phyloP scores from a whole-genome alignment of 2,797 vertebrate genomes.

The Benthosema pterotum region DNA sequence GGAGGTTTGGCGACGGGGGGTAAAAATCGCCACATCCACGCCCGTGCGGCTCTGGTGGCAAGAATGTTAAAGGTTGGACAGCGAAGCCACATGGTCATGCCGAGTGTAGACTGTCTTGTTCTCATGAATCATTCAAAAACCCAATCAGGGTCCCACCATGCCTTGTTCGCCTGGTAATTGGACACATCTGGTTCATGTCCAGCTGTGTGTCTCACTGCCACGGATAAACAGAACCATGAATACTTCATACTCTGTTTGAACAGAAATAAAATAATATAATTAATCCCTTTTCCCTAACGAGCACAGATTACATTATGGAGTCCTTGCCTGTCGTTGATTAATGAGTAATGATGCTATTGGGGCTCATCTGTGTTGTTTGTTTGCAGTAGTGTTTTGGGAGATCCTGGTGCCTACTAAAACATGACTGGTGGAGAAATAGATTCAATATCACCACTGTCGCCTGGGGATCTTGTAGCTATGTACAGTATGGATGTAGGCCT shows the following conservation, averaged over 20 bases:
- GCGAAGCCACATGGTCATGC: too few species aligned
- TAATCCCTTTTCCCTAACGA: slow-evolving; percentile 67
- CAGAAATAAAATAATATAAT: slow-evolving; percentile 72
- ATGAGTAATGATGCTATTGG: slow-evolving; percentile 63
- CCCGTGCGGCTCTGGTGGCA: too few species aligned
- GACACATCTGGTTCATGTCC: slow-evolving; percentile 62
- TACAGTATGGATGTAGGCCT: too few species aligned
- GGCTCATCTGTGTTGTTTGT: slow-evolving; percentile 55
- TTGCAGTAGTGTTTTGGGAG: slow-evolving; percentile 51
- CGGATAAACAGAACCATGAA: slow-evolving; percentile 51
- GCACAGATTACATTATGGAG: slow-evolving; percentile 73
- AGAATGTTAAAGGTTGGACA: too few species aligned
- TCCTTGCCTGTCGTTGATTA: slow-evolving; percentile 64
- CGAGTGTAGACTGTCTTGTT: neutral
- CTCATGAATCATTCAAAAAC: slow-evolving; percentile 64
- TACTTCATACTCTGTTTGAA: slow-evolving; percentile 58
- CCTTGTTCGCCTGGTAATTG: slow-evolving; percentile 55
- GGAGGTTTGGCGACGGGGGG: too few species aligned
- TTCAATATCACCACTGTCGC: too few species aligned
- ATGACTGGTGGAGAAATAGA: neutral
- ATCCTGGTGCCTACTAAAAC: slow-evolving; percentile 28
- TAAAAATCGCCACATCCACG: too few species aligned
- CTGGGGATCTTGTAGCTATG: too few species aligned
- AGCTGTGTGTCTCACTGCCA: slow-evolving; percentile 45
- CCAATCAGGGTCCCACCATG: slow-evolving; percentile 57